A percentile compares a stretch with the other conserved stretches of the same genome.
phyloP scores from a whole-genome alignment of 23 tunicate genomes.

The Ascidia mentula region DNA sequence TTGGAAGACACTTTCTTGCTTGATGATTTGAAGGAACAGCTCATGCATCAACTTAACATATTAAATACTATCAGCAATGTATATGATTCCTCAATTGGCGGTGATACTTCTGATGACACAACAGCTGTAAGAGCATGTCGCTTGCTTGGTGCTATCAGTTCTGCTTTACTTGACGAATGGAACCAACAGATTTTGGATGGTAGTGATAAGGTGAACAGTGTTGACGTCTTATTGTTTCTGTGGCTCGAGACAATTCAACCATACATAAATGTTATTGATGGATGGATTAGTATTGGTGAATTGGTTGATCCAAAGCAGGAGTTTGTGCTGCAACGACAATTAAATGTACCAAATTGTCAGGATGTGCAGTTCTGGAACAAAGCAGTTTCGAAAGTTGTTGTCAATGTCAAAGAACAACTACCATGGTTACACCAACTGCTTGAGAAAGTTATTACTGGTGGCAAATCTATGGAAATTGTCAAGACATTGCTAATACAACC shows the following conservation, averaged over 20 bases:
- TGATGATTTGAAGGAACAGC: constrained; percentile 21
- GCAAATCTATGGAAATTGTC: constrained; percentile 83
- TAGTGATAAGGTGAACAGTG: neutral
- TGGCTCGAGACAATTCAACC: constrained; percentile 70
- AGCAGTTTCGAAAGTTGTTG: constrained; percentile 24
- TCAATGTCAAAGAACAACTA: constrained; percentile 1
- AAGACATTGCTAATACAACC: constrained; percentile 17
- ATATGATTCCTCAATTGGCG: constrained; percentile 29
- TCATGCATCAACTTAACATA: constrained; percentile 20
- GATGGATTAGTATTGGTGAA: constrained; percentile 57
- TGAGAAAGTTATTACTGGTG: constrained; percentile 44
- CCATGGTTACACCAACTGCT: constrained; percentile 57
- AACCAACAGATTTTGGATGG: neutral
- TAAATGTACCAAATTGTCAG: constrained; percentile 11
- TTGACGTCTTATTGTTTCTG: constrained; percentile 44
- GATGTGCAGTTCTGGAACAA: constrained; percentile 51
- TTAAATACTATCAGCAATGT: constrained; percentile 26
- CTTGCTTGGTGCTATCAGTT: constrained; percentile 31
- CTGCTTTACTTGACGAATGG: constrained; percentile 32
- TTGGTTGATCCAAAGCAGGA: constrained; percentile 59
- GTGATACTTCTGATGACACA: constrained; percentile 37
- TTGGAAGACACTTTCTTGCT: constrained; percentile 48
- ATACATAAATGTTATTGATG: constrained; percentile 71
- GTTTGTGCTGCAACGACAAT: constrained; percentile 29
- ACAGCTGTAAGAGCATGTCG: constrained; percentile 48